These are phyloP conservation scores for Cebus imitator DNA, from an alignment of 2,113 vertebrate species.

Conservation along the genomic window DNA sequence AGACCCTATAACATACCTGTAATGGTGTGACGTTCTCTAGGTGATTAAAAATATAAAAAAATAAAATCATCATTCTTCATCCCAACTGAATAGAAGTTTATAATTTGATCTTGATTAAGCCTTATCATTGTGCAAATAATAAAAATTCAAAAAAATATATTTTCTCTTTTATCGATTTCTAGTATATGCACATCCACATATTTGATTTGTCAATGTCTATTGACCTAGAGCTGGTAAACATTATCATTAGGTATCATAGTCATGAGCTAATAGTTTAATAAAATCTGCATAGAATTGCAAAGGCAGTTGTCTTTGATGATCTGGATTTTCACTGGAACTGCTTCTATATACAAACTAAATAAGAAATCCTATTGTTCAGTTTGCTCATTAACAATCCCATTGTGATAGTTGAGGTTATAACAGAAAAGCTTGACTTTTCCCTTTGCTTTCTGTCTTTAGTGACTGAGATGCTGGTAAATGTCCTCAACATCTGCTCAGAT, in stretches of 20 bases:
- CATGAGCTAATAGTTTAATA: neutral
- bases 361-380: neutral
- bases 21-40: neutral
- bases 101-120: neutral
- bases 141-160: neutral
- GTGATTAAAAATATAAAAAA: neutral
- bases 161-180: neutral
- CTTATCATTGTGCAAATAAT: neutral
- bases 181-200: neutral
- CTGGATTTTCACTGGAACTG: neutral
- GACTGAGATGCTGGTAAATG: constrained; percentile 99
- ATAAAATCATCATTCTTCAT: neutral
- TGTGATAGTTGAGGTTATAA: neutral
- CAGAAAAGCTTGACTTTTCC: neutral
- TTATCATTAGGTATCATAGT: neutral
- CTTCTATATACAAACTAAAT: neutral
- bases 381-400: neutral
- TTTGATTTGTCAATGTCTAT: neutral
- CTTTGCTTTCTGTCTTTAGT: constrained; percentile 83
- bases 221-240: neutral
- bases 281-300: neutral
- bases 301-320: neutral
- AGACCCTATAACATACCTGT: neutral
- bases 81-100: neutral
- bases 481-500: constrained; percentile 98